Base-by-base conservation (phyloP, 2,888 invertebrate genomes). In the Drosophila mimetica region DNA sequence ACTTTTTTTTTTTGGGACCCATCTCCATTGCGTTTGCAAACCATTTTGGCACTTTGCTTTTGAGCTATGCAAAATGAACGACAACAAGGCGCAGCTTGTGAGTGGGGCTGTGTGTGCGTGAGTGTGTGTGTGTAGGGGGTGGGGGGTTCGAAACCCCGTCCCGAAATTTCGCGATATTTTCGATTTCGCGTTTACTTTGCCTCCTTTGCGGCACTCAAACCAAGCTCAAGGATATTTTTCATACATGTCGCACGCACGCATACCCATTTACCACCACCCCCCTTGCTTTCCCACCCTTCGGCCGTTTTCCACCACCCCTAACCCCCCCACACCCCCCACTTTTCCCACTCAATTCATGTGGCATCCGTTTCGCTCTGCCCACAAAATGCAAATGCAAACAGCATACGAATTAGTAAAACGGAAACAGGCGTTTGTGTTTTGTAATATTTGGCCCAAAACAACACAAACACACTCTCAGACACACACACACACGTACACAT, bases 351-450 rank as follows among this genome's bases (percentile, higher is more conserved):
- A 30, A 25, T 36, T 48, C 51, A 41, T 34, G 20, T 61, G 54
- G 36, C 47, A 59, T 36, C 54, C 73, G 44, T 52, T 64, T 70
- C 50, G 54, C 74, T 53, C 84, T 81, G 87, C 87, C 82, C 76
- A 75, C 75, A 80, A 80, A 86, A 87, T 85, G 82, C 79, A 77
- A 74, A 77, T 75, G 71, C 75, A 80, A 77, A 83, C 79, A 83
- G 87, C 88, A 86, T 89, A 86, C 88, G 85, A 89, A 89, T 89
- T 88, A 88, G 89, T 79, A 82, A 73, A 83, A 85, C 88, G 89
- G 88, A 88, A 89, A 89, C 87, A 79, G 76, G 77, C 79, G 76
- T 86, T 84, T 84, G 88, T 86, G 88, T 84, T 87, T 83, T 87
- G 87, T 83, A 87, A 83, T 83, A 83, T 83, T 83, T 87, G 82